Evolutionary conservation across 2,113 vertebrate genomes (phyloP), one percentile per base, ranked within the genome.

Genomic region (Argyrosomus japonicus): DNA sequence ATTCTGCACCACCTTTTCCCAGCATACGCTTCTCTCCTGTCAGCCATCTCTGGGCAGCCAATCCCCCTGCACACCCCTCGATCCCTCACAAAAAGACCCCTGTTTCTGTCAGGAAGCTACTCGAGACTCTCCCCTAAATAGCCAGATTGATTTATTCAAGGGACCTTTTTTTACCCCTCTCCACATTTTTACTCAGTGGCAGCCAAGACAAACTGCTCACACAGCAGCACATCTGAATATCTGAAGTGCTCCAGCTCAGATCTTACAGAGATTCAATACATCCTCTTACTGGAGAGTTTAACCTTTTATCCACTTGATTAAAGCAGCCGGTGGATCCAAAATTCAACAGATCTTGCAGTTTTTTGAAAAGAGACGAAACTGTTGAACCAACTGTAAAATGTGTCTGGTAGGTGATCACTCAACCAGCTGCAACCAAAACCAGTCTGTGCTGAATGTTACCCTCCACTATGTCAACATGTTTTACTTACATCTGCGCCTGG

Each of bases 401-500:
- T 32, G 50, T 47, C 47, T n/a, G 2, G 18, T 61, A 6, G n/a
- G 25, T 15, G 64, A 40, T 9, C n/a, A 29, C 18, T 29, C 18
- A 1, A 15, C 54, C 75, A 3, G 25, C 36, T 1, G 0, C 36
- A 40, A 40, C 32, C 5, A 17, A 15, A 48, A 8, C 40, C 25
- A 63, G 21, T 25, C 5, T 57, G 48, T 47, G 47, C 8, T 40
- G 7, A 40, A 40, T 9, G 36, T 40, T 14, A 77, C 3, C 5
- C 12, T 23, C 18, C 15, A 6, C 36, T 9, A 3, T 18, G 7
- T 45, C 3, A 6, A 40, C 56, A 14, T 19, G 43, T 54, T 57
- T 17, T 91, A 97, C 97, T 97, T 86, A 99, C 98, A 85, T 99
- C 98, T 25, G 96, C 95, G 6, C 98, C 98, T 0, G 97, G 96